Base-by-base conservation (phyloP, 35 echinoderm and acorn worm genomes). In the Eucidaris tribuloides region DNA sequence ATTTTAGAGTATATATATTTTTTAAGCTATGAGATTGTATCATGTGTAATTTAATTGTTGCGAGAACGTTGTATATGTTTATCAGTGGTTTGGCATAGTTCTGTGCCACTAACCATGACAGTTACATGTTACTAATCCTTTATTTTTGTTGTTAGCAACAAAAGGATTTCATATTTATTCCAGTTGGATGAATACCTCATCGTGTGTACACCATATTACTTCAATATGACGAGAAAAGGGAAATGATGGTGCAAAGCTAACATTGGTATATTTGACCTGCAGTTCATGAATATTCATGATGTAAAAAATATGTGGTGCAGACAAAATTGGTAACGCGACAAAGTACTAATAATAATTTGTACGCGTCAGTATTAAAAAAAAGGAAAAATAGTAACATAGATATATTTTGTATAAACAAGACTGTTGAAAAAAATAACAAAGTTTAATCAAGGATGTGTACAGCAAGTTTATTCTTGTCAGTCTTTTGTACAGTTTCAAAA, bases 331-430 rank as follows among this genome's bases (percentile, higher is more conserved):
- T n/a, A 42, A 74, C 68, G 37, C 6, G 68, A 74, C 68, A 74
- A 74, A 74, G 68, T 74, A 74, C 68, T 74, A 74, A 40, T 43
- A 74, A 36, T 74, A 40, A 74, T 74, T 74, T 74, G 68, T 74
- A 74, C 68, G 29, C 37, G 68, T 74, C 64, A 68, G 64, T 68
- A 5, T 44, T 74, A 44, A 74, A 74, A 74, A 72, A 74, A 74
- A 74, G 7, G 22, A 9, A 32, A 42, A 74, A 42, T 22, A n/a
- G 68, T 74, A 74, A 74, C 28, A 5, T 33, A 68, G 64, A 74
- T 25, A n/a, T 74, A 74, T 74, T 74, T 74, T 74, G 68, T 74
- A 74, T 74, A 74, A 74, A 74, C 68, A 74, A 74, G 68, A 74
- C 68, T 38, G 35, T n/a, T 22, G 9, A 18, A 42, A 36, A 74